Percentiles rank a stretch among this genome's conserved stretches.
Evolutionary conservation across 53 echinoderm and acorn worm genomes (phyloP).

Genomic region (Pentamera pediparva): DNA sequence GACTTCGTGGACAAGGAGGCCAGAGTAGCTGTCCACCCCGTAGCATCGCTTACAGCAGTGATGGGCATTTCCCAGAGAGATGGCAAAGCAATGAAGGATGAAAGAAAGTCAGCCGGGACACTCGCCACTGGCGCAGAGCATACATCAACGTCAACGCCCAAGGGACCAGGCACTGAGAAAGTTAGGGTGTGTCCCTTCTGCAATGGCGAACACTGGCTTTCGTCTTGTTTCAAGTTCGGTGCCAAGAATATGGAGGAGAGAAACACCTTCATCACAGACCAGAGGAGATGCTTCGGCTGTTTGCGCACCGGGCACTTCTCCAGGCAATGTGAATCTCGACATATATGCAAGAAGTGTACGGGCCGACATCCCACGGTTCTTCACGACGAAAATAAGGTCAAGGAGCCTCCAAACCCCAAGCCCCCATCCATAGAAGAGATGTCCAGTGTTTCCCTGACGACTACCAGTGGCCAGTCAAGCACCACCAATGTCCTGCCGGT

Average conservation of each 20-base stretch:
- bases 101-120: too few relatives aligned
- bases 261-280: constrained; percentile 25
- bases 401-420: neutral
- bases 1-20: too few relatives aligned
- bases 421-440: neutral
- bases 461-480: neutral
- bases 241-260: too few relatives aligned
- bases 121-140: too few relatives aligned
- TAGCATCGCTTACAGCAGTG: too few relatives aligned
- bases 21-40: too few relatives aligned
- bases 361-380: constrained; percentile 50
- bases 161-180: too few relatives aligned
- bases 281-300: constrained; percentile 53
- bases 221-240: constrained; percentile 27
- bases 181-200: constrained; percentile 25
- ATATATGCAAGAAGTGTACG: constrained; percentile 44
- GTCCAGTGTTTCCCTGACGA: constrained; percentile 6
- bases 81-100: too few relatives aligned
- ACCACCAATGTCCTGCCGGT: constrained; percentile 31
- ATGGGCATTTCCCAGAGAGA: too few relatives aligned
- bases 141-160: too few relatives aligned
- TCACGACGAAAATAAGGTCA: constrained; percentile 30
- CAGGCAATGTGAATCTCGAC: constrained; percentile 39
- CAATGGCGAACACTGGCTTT: constrained; percentile 34
- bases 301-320: constrained; percentile 47